Base-by-base conservation (phyloP, 2,113 vertebrate species). In the Cyanoramphus novaezelandiae region DNA sequence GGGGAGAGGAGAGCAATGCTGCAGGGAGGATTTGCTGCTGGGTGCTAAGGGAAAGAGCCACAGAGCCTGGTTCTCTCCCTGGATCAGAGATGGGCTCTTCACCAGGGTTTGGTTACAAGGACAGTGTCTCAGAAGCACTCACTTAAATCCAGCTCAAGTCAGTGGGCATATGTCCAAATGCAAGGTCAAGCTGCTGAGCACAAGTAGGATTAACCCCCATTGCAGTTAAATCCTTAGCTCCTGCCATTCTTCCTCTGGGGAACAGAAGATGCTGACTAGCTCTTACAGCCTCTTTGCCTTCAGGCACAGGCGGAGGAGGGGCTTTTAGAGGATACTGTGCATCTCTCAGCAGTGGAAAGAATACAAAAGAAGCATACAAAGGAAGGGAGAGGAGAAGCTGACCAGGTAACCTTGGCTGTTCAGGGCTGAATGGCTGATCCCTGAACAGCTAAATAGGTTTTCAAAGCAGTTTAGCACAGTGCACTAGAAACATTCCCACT, bases 301-400 rank as follows among this genome's bases (percentile, higher is more conserved):
- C 59, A 83, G 91, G 76, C 82, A 72, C 15, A 82, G 79, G 83
- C 71, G 76, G 39, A 64, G 67, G 70, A 94, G 88, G 63, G 71
- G 49, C 71, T 86, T 82, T 62, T 46, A 57, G 53, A 86, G 68
- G 52, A 59, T 50, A 7, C 63, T 67, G 28, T 68, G 53, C 35
- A 20, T 17, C 82, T 77, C 46, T 85, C 68, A 55, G 53, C 67
- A 72, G 68, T 74, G 88, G n/a, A 1, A 1, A 0, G 63, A 75
- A 25, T 14, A 69, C 83, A 89, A 2, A 74, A 44, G 80, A 1
- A 0, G 63, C 79, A 23, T 14, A 70, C 83, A 89, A 2, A 74
- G 49, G 80, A 33, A 52, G 49, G 78, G 86, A 74, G 50, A 76
- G 87, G 65, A 92, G 80, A 65, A 88, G 80, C 83, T 88, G 86